These are phyloP conservation scores for Pammene fasciana DNA, from an alignment of 2,888 invertebrate species.

Conservation along the genomic window DNA sequence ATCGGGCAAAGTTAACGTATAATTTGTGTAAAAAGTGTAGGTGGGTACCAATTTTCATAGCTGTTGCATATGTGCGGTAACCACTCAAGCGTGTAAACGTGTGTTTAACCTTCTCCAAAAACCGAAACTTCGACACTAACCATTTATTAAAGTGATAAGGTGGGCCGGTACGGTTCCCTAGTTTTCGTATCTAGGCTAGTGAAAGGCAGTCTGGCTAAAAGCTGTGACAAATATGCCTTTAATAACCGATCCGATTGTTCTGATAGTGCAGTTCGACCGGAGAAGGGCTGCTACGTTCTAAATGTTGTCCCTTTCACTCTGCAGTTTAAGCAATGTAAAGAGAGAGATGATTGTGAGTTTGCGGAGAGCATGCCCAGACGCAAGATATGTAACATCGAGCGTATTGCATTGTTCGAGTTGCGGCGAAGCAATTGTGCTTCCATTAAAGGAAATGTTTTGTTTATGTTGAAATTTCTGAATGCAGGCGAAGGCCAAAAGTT, in stretches of 20 bases:
- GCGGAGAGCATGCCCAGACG: conserved; percentile 20
- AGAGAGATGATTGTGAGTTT: conserved; percentile 7
- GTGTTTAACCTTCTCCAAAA: conserved; percentile 1
- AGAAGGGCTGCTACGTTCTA: conserved; percentile 10
- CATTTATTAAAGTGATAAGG: not conserved
- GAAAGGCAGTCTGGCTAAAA: conserved; percentile 37
- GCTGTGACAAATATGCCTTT: conserved; percentile 39
- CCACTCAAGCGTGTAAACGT: not conserved
- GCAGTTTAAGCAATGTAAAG: not conserved
- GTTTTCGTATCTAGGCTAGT: conserved; percentile 34
- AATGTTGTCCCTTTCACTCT: conserved; percentile 20
- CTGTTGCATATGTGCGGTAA: not conserved
- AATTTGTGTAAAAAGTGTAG: not conserved
- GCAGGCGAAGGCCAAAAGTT: conserved; percentile 34
- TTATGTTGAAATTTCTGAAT: conserved; percentile 35
- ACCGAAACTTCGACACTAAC: not conserved
- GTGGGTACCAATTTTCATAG: not conserved
- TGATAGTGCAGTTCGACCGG: conserved; percentile 33
- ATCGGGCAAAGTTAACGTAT: not conserved
- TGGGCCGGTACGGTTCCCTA: conserved; percentile 11
- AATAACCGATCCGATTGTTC: conserved; percentile 40
- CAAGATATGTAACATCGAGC: conserved; percentile 24
- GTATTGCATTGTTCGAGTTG: conserved; percentile 36
- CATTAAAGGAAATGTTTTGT: conserved; percentile 38
- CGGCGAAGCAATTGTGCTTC: conserved; percentile 30